phyloP scores from a whole-genome alignment of 2,888 invertebrate species.

The Dicyrtoma fusca region DNA sequence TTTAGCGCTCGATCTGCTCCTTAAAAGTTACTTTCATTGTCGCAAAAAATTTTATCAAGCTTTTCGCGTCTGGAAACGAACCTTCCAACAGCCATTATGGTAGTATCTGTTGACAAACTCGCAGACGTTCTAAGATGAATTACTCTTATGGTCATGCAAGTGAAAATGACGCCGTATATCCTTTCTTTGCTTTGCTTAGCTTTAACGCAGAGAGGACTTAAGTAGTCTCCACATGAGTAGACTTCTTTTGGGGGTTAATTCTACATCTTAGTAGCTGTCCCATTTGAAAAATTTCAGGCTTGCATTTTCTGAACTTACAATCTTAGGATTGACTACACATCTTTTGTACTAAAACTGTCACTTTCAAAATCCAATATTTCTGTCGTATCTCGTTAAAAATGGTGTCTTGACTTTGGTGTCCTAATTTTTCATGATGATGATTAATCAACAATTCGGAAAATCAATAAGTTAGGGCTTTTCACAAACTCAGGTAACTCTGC shows the following conservation, averaged over 20 bases:
- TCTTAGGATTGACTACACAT: not conserved
- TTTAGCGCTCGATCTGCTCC: too few species aligned
- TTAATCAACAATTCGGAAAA: not conserved
- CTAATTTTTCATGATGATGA: not conserved
- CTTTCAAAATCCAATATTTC: not conserved
- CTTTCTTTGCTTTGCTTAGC: too few species aligned
- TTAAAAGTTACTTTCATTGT: too few species aligned
- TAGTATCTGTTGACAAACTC: too few species aligned
- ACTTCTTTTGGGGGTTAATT: not conserved
- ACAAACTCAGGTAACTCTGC: not conserved
- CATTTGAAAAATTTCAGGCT: not conserved
- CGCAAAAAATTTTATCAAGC: too few species aligned
- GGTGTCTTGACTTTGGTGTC: not conserved
- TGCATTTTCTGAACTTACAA: not conserved
- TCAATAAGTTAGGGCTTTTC: not conserved
- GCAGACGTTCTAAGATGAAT: too few species aligned
- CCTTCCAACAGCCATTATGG: too few species aligned
- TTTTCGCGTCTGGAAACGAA: too few species aligned
- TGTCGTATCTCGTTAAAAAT: not conserved
- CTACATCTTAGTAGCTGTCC: not conserved
- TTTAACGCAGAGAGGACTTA: constrained; percentile 2
- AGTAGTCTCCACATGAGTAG: not conserved
- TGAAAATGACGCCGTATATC: too few species aligned
- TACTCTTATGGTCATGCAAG: too few species aligned
- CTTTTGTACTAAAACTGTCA: not conserved